Evolutionary conservation across 2,888 invertebrate genomes (phyloP).

Genomic region (Euclidia mi): DNA sequence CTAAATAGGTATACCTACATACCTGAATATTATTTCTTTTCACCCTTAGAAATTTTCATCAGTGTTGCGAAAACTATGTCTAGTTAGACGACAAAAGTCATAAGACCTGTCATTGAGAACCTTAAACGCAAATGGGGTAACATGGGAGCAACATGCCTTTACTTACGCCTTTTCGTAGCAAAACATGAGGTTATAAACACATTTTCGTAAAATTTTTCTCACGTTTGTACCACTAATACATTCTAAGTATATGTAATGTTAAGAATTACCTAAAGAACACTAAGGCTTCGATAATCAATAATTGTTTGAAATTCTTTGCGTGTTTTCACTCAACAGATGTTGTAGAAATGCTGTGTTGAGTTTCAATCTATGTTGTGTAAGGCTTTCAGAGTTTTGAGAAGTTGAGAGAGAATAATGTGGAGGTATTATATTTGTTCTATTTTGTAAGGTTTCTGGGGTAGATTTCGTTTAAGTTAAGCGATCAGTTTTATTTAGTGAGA

Average conservation of each 20-base stretch:
- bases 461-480: no score
- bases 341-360: background rate
- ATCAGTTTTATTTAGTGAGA: no score
- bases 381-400: background rate
- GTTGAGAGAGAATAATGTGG: background rate
- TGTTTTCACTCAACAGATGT: background rate
- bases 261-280: background rate
- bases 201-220: background rate
- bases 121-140: no score
- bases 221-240: background rate
- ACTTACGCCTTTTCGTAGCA: no score
- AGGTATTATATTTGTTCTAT: background rate
- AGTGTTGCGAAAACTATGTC: no score
- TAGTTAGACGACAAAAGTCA: no score
- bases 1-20: no score
- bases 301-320: background rate
- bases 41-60: no score
- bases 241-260: background rate
- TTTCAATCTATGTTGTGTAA: background rate
- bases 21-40: no score
- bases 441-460: conserved; percentile 2
- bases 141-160: no score
- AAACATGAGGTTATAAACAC: no score
- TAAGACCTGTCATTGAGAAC: no score
- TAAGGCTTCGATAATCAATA: conserved; percentile 3